Evolutionary conservation across 2,113 vertebrate species (phyloP).

Genomic region (Epinephelus cyanopodus): DNA sequence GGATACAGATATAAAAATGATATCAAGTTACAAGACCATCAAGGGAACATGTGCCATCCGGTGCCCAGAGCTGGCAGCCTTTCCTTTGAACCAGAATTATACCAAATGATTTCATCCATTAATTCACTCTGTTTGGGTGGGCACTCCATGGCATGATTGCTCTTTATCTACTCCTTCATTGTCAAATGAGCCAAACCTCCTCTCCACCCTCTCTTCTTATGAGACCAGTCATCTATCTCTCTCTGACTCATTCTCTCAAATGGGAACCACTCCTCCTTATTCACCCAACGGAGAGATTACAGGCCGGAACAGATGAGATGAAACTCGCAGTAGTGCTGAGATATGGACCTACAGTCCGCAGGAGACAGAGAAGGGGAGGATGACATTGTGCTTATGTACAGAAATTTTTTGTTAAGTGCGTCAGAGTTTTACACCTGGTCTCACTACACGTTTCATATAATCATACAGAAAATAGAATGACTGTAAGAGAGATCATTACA

Average conservation of each 20-base stretch:
- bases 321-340: constrained; percentile 31
- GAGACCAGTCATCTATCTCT: constrained; percentile 51
- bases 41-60: neutral
- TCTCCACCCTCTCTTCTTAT: constrained; percentile 40
- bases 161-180: constrained; percentile 42
- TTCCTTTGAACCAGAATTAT: neutral
- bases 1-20: neutral
- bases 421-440: neutral
- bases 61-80: neutral
- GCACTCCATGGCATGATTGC: neutral
- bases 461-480: neutral
- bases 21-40: constrained; percentile 10
- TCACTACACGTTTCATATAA: neutral
- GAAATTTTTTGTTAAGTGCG: neutral
- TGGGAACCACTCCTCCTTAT: constrained; percentile 55
- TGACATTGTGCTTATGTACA: constrained; percentile 37
- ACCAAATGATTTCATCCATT: neutral
- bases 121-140: constrained; percentile 4
- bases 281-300: constrained; percentile 58
- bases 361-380: constrained; percentile 19
- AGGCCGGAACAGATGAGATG: constrained; percentile 56
- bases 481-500: neutral
- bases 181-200: constrained; percentile 30
- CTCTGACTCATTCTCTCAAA: constrained; percentile 57
- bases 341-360: constrained; percentile 39